Conservation (phyloP, 2,888 invertebrate species). For the Anaspis maculata region DNA sequence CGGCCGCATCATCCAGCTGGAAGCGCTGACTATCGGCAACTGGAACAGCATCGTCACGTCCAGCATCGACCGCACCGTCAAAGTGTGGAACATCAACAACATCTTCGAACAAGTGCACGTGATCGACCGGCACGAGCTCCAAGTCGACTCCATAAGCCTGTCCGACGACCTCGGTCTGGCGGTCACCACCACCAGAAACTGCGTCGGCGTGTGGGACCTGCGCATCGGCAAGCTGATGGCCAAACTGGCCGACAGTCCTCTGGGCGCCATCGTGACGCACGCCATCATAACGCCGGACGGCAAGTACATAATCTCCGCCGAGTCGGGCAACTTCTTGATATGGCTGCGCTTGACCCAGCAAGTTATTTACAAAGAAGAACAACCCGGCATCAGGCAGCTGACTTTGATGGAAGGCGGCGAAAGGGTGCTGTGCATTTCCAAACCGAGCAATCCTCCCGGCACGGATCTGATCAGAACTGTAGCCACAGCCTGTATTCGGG, state of each 20-base stretch:
- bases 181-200: conserved; percentile 87
- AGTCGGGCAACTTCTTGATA: conserved; percentile 83
- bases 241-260: conserved; percentile 81
- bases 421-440: conserved; percentile 68
- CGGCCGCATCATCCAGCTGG: conserved; percentile 87
- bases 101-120: conserved; percentile 96
- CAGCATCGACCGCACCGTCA: conserved; percentile 94
- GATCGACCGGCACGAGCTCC: conserved; percentile 90
- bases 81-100: conserved; percentile 99
- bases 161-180: conserved; percentile 74
- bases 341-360: conserved; percentile 75
- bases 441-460: conserved; percentile 53
- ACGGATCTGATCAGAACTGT: conserved; percentile 56
- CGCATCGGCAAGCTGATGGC: conserved; percentile 75
- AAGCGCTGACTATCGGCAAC: conserved; percentile 75
- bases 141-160: conserved; percentile 84
- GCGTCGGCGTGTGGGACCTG: conserved; percentile 92
- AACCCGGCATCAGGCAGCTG: conserved; percentile 69
- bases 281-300: conserved; percentile 82
- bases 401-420: conserved; percentile 65
- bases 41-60: conserved; percentile 96
- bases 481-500: conserved; percentile 60
- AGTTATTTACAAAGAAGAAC: conserved; percentile 75
- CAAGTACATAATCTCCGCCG: conserved; percentile 79
- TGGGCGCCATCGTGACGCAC: conserved; percentile 91